These are phyloP conservation scores for Drosophila helvetica DNA, from an alignment of 2,888 invertebrate genomes.

Conservation along the genomic window DNA sequence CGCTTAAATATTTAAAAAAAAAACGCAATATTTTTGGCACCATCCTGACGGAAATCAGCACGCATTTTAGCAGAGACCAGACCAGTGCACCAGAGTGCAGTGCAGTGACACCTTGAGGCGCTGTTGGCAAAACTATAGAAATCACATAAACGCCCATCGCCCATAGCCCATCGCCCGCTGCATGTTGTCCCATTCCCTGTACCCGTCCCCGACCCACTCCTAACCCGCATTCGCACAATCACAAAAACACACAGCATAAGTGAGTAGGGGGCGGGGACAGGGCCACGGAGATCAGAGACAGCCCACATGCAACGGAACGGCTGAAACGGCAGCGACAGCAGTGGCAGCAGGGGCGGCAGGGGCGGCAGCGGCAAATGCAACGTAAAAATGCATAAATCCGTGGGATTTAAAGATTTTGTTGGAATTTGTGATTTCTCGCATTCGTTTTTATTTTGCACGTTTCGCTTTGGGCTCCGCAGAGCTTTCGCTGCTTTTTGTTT, in stretches of 20 bases:
- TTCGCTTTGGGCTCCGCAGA: slow-evolving; percentile 54
- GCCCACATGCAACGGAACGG: slow-evolving; percentile 60
- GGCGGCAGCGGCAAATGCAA: slow-evolving; percentile 59
- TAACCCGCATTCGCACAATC: slow-evolving; percentile 63
- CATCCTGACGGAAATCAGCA: slow-evolving; percentile 38
- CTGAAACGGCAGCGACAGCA: slow-evolving; percentile 6
- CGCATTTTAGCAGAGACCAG: slow-evolving; percentile 12
- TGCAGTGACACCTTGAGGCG: slow-evolving; percentile 72
- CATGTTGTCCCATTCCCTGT: not conserved
- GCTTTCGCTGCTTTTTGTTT: slow-evolving; percentile 53
- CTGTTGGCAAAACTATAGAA: slow-evolving; percentile 71
- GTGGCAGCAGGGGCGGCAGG: slow-evolving; percentile 5
- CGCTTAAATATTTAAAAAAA: too few species aligned
- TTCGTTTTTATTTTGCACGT: slow-evolving; percentile 63
- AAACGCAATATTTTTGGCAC: slow-evolving; percentile 5
- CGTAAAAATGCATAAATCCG: slow-evolving; percentile 78
- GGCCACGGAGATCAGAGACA: slow-evolving; percentile 54
- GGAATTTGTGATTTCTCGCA: slow-evolving; percentile 78
- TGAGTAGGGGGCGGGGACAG: slow-evolving; percentile 12
- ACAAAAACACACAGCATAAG: slow-evolving; percentile 52
- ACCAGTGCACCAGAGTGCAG: slow-evolving; percentile 31
- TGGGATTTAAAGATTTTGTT: slow-evolving; percentile 76
- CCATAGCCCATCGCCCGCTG: slow-evolving; percentile 17
- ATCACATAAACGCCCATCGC: slow-evolving; percentile 64
- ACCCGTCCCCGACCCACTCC: not conserved